phyloP scores from a whole-genome alignment of 2,113 vertebrate genomes.

The Strigops habroptila region DNA sequence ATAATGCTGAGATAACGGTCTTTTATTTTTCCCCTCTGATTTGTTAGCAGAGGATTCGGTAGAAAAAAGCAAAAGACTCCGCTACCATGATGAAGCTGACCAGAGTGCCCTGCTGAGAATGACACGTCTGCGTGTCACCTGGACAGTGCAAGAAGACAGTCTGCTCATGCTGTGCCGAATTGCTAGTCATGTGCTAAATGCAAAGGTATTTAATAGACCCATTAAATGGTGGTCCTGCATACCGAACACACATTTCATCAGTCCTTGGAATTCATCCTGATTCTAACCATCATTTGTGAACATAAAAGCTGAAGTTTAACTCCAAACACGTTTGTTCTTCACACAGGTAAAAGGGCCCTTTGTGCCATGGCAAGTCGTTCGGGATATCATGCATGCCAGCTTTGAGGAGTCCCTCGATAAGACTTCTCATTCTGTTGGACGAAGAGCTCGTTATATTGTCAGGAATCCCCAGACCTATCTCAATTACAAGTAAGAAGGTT shows the following conservation, averaged over 20 bases:
- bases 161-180: slow-evolving; percentile 92
- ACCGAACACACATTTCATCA: neutral
- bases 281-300: accelerated
- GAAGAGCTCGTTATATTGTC: slow-evolving; percentile 90
- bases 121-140: slow-evolving; percentile 89
- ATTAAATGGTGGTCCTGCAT: accelerated
- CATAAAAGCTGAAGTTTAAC: accelerated
- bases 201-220: slow-evolving; percentile 75
- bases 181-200: slow-evolving; percentile 88
- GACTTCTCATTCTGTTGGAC: slow-evolving; percentile 87
- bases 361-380: slow-evolving; percentile 88
- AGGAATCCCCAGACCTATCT: slow-evolving; percentile 91
- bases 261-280: neutral
- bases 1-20: neutral
- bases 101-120: slow-evolving; percentile 87
- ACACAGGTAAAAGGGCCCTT: slow-evolving; percentile 87
- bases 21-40: neutral
- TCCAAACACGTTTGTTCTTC: neutral
- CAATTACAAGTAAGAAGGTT: slow-evolving; percentile 85
- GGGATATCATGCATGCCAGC: slow-evolving; percentile 88
- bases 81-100: slow-evolving; percentile 88
- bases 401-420: slow-evolving; percentile 91
- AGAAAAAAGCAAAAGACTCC: slow-evolving; percentile 66
- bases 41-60: neutral
- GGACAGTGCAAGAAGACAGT: slow-evolving; percentile 90